phyloP scores from a whole-genome alignment of 1,140 invertebrate species.

The Drosophila arizonae region DNA sequence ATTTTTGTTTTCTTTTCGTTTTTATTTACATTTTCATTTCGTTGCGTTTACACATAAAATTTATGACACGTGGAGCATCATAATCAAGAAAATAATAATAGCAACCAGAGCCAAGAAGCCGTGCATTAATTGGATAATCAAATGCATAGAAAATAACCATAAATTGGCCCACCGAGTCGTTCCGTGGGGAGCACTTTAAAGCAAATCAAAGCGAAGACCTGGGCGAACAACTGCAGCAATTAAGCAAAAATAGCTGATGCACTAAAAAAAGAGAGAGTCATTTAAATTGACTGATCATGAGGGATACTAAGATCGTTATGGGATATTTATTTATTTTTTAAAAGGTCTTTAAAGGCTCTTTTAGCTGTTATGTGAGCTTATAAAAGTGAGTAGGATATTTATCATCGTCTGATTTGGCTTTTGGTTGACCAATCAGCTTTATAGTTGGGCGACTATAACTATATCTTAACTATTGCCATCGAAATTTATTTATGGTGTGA shows the following conservation, averaged over 20 bases:
- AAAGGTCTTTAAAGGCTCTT: too few relatives aligned
- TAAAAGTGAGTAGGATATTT: too few relatives aligned
- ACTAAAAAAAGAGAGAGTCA: slow-evolving; percentile 1
- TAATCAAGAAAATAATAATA: slow-evolving; percentile 40
- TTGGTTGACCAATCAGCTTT: too few relatives aligned
- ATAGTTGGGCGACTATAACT: too few relatives aligned
- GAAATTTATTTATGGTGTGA: too few relatives aligned
- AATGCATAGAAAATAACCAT: slow-evolving; percentile 43
- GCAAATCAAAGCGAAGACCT: slow-evolving; percentile 33
- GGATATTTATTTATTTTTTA: too few relatives aligned
- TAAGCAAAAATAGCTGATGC: slow-evolving; percentile 29
- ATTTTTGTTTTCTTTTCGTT: not conserved
- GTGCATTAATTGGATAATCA: slow-evolving; percentile 71
- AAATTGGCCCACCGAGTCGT: slow-evolving; percentile 34
- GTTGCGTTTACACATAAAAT: slow-evolving; percentile 31
- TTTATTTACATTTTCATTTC: slow-evolving; percentile 8
- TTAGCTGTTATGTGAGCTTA: too few relatives aligned
- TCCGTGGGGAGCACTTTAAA: slow-evolving; percentile 48
- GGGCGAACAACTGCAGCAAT: slow-evolving; percentile 9
- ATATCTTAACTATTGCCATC: too few relatives aligned
- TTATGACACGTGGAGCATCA: slow-evolving; percentile 56
- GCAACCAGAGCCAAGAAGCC: slow-evolving; percentile 23
- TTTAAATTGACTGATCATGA: not conserved
- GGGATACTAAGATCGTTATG: not conserved
- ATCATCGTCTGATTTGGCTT: too few relatives aligned